These are phyloP conservation scores for Chelonus insularis DNA, from an alignment of 1,140 invertebrate species.

Conservation along the genomic window DNA sequence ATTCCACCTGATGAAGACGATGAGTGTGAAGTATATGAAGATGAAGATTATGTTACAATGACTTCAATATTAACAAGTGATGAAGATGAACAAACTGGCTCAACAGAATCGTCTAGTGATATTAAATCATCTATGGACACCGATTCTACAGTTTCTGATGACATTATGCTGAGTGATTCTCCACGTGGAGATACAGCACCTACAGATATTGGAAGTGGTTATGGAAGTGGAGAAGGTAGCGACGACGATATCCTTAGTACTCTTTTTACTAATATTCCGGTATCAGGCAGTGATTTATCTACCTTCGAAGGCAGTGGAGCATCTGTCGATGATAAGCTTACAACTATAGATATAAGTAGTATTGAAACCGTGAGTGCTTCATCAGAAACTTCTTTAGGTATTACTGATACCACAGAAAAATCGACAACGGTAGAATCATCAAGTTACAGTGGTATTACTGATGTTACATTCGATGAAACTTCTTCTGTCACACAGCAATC, in stretches of 20 bases:
- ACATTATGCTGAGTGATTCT: slow-evolving; percentile 68
- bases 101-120: slow-evolving; percentile 41
- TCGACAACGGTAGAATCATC: not conserved
- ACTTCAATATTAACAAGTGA: slow-evolving; percentile 36
- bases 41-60: slow-evolving; percentile 49
- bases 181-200: slow-evolving; percentile 48
- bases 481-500: slow-evolving; percentile 12
- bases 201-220: slow-evolving; percentile 32
- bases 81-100: slow-evolving; percentile 16
- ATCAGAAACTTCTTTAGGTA: slow-evolving; percentile 1
- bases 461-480: not conserved
- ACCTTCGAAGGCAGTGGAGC: slow-evolving; percentile 49
- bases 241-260: slow-evolving; percentile 32
- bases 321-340: slow-evolving; percentile 32
- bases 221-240: slow-evolving; percentile 41
- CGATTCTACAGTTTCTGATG: slow-evolving; percentile 47
- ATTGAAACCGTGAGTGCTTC: too few relatives aligned
- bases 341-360: slow-evolving; percentile 17
- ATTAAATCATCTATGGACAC: slow-evolving; percentile 35
- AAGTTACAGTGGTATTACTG: slow-evolving; percentile 12
- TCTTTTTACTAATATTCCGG: slow-evolving; percentile 19
- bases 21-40: slow-evolving; percentile 65
- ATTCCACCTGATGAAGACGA: slow-evolving; percentile 61
- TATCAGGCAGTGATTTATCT: slow-evolving; percentile 21
- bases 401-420: slow-evolving; percentile 14